Conservation (phyloP, 2,888 invertebrate species). For the Pandemis heparana region DNA sequence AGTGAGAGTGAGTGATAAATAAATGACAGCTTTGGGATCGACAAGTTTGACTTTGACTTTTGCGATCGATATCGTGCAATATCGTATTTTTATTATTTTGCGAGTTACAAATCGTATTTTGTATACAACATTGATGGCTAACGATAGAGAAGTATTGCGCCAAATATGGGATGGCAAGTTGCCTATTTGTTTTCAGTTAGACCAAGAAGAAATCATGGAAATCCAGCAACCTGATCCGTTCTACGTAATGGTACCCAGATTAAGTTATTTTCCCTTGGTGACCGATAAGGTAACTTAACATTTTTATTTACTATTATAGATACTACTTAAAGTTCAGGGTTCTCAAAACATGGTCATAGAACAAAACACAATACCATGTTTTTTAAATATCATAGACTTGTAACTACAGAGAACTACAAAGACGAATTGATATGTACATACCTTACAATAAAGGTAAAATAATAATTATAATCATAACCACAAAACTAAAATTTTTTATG, state of each 20-base stretch:
- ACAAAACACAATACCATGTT: background rate
- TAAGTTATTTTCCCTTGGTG: conserved; percentile 97
- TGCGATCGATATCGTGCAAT: background rate
- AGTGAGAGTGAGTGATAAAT: background rate
- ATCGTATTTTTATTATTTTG: background rate
- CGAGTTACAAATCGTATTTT: conserved; percentile 2
- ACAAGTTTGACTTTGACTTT: background rate
- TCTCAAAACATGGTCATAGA: background rate
- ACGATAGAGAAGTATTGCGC: conserved; percentile 96
- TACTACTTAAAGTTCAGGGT: background rate
- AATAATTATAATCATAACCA: no score
- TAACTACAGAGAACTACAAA: background rate
- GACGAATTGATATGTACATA: no score
- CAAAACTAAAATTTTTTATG: no score
- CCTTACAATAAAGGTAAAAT: no score
- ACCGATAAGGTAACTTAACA: conserved; percentile 92
- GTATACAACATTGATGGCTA: conserved; percentile 88
- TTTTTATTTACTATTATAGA: background rate
- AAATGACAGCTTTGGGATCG: background rate
- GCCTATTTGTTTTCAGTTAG: conserved; percentile 96
- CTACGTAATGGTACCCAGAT: conserved; percentile 96
- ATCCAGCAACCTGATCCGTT: conserved; percentile 96
- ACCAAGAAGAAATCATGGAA: conserved; percentile 95
- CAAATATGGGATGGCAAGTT: conserved; percentile 98
- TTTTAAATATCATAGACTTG: background rate